A percentile compares a stretch with the other conserved stretches of the same genome.
Conservation (phyloP, 2,113 vertebrate genomes). For the Telmatochromis sp. region DNA sequence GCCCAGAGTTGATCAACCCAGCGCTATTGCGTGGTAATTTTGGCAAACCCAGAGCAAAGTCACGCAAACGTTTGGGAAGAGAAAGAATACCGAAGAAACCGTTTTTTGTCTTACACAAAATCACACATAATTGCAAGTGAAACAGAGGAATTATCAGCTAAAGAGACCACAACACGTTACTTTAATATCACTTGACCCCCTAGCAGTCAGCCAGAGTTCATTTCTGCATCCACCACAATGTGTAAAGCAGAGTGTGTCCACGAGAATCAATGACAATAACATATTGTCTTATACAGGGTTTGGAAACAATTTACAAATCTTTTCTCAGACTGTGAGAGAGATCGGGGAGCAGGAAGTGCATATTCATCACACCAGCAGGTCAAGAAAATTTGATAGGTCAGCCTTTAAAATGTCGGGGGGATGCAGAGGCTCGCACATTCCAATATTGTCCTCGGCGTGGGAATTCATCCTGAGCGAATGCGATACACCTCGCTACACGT, state of each 20-base stretch:
- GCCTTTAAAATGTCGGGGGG: constrained; percentile 57
- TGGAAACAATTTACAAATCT: constrained; percentile 26
- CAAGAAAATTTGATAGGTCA: constrained; percentile 67
- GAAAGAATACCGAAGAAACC: neutral
- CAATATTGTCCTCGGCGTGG: constrained; percentile 55
- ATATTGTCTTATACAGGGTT: constrained; percentile 37
- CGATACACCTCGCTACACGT: constrained; percentile 42
- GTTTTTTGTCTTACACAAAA: neutral
- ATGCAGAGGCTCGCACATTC: constrained; percentile 67
- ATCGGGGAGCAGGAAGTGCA: constrained; percentile 60
- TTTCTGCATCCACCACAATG: constrained; percentile 3
- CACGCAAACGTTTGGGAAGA: neutral
- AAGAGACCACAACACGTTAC: constrained; percentile 1
- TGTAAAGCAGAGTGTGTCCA: constrained; percentile 13
- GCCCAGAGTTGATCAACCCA: neutral
- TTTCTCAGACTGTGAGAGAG: constrained; percentile 51
- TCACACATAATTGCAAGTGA: neutral
- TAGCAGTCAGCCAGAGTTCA: constrained; percentile 39
- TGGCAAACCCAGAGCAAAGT: neutral
- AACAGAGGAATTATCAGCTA: neutral
- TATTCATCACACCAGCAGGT: constrained; percentile 64
- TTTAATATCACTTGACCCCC: constrained; percentile 6
- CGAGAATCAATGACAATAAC: constrained; percentile 40
- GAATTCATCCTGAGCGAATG: constrained; percentile 52
- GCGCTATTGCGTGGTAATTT: neutral